phyloP scores from a whole-genome alignment of 2,113 vertebrate species.

The Grammomys surdaster region DNA sequence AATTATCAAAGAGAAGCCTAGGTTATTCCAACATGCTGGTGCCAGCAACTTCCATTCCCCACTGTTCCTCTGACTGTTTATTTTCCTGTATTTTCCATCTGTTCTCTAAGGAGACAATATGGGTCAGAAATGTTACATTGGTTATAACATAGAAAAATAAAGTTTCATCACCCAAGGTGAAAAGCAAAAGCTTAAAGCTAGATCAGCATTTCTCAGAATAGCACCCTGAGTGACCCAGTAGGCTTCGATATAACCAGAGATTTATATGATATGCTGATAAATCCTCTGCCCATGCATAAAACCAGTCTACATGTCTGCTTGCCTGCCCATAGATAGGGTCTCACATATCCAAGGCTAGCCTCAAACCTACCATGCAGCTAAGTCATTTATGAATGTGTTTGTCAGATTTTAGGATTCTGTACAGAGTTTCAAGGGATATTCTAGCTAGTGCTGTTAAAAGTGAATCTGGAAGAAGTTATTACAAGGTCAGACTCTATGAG shows the following conservation, averaged over 20 bases:
- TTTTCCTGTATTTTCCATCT: constrained; percentile 23
- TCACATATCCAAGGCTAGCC: neutral
- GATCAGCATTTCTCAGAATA: constrained; percentile 58
- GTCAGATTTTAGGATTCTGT: constrained; percentile 32
- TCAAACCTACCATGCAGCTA: neutral
- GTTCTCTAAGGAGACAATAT: neutral
- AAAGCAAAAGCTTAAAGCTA: constrained; percentile 53
- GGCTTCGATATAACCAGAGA: constrained; percentile 29
- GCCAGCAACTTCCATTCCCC: neutral
- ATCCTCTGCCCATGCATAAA: neutral
- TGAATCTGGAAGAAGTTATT: neutral
- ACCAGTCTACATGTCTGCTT: neutral
- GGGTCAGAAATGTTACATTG: constrained; percentile 21
- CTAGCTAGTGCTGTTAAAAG: neutral
- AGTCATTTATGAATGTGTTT: neutral
- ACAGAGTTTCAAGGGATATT: constrained; percentile 12
- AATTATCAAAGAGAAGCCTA: constrained; percentile 12
- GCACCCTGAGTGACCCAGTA: constrained; percentile 17
- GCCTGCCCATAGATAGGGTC: neutral
- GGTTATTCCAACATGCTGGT: neutral
- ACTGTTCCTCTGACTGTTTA: constrained; percentile 8
- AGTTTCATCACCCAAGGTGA: neutral
- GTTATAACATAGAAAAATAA: constrained; percentile 8
- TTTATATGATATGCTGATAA: neutral
- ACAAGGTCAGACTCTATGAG: neutral